A percentile compares a stretch with the other conserved stretches of the same genome.
These are phyloP conservation scores for Psittacula cyanocephala DNA, from an alignment of 2,113 vertebrate species.

Conservation along the genomic window DNA sequence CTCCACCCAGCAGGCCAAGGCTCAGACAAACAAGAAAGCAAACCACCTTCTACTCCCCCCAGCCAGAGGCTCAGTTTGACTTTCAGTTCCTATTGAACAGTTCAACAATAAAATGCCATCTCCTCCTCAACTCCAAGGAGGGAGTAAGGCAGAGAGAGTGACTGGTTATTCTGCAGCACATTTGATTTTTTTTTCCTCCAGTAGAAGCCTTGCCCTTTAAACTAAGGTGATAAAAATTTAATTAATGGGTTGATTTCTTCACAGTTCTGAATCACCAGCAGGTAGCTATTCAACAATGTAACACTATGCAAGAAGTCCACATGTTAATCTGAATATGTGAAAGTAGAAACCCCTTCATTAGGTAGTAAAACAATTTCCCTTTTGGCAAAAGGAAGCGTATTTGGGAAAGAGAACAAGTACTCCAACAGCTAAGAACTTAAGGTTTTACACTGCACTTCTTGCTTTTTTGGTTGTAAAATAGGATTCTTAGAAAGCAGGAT, in stretches of 20 bases:
- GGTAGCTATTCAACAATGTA: slow-evolving; percentile 31
- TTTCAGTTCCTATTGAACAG: neutral
- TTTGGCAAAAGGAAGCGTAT: slow-evolving; percentile 39
- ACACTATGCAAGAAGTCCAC: slow-evolving; percentile 1
- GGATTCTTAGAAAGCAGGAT: neutral
- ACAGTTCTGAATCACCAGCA: slow-evolving; percentile 51
- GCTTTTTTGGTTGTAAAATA: neutral
- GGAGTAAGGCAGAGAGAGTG: neutral
- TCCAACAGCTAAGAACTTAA: neutral
- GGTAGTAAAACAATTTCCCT: slow-evolving; percentile 35
- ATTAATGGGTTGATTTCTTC: slow-evolving; percentile 31
- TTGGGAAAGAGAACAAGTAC: slow-evolving; percentile 29
- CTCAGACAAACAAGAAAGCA: neutral
- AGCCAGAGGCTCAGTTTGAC: neutral
- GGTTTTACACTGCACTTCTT: neutral
- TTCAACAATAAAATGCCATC: neutral
- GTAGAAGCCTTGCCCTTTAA: neutral
- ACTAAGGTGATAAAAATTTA: slow-evolving; percentile 27
- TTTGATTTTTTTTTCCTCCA: neutral
- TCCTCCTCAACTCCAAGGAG: neutral
- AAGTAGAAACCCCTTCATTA: slow-evolving; percentile 29
- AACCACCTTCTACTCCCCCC: neutral
- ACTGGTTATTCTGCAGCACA: slow-evolving; percentile 39
- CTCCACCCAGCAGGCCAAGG: neutral
- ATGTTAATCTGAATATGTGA: slow-evolving; percentile 7